phyloP scores from a whole-genome alignment of 2,113 vertebrate genomes.

The Propithecus coquereli region DNA sequence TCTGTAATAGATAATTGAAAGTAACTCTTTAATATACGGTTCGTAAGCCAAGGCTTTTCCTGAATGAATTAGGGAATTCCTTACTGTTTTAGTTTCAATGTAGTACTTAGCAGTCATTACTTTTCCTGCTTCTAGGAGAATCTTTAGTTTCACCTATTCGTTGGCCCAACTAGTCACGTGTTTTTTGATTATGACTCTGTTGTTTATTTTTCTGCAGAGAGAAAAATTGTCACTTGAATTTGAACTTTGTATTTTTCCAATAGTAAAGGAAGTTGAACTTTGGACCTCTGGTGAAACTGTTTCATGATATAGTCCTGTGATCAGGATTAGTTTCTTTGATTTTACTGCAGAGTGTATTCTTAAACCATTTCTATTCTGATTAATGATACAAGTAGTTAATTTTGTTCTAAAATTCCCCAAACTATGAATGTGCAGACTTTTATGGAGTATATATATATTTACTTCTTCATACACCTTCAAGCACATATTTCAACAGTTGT shows the following conservation, averaged over 20 bases:
- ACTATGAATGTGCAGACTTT: background rate
- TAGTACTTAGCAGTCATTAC: background rate
- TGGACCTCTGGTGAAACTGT: slow-evolving; percentile 41
- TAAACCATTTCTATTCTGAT: slow-evolving; percentile 26
- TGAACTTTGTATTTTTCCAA: slow-evolving; percentile 46
- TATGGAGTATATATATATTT: background rate
- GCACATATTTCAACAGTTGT: background rate
- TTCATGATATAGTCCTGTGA: background rate
- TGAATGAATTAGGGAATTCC: background rate
- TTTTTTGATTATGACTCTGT: background rate
- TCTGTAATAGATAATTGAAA: background rate
- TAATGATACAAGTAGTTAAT: background rate
- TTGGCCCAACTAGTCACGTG: background rate
- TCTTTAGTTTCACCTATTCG: background rate
- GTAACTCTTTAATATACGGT: background rate
- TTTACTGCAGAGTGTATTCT: slow-evolving; percentile 26
- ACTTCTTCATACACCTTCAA: slow-evolving; percentile 27
- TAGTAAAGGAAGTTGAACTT: slow-evolving; percentile 57
- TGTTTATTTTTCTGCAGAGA: background rate
- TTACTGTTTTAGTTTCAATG: background rate
- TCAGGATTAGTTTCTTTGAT: slow-evolving; percentile 10
- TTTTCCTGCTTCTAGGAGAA: background rate
- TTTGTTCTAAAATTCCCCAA: slow-evolving; percentile 10
- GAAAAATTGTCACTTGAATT: slow-evolving; percentile 39
- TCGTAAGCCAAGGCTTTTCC: slow-evolving; percentile 5